These are phyloP conservation scores for Microchirus variegatus DNA, from an alignment of 2,797 vertebrate genomes.

Conservation along the genomic window DNA sequence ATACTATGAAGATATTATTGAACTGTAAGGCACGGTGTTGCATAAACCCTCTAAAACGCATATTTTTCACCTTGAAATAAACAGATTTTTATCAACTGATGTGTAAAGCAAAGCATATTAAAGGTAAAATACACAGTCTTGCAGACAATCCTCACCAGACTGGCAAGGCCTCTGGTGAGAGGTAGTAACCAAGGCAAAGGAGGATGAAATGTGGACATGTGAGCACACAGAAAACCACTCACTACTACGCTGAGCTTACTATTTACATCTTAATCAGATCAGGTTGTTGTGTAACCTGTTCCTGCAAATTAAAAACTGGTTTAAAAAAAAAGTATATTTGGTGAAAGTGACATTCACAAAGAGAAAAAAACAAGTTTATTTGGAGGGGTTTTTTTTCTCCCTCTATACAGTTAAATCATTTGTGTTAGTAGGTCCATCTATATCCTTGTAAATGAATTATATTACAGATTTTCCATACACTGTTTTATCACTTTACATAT, in stretches of 20 bases:
- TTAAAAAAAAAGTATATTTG: conserved; percentile 43
- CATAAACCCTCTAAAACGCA: too few relatives aligned
- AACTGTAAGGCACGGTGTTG: too few relatives aligned
- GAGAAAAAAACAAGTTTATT: conserved; percentile 23
- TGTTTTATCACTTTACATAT: conserved; percentile 26
- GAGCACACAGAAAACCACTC: conserved; percentile 18
- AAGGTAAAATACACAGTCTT: conserved; percentile 31
- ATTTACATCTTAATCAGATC: too few relatives aligned
- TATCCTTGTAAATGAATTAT: conserved; percentile 30
- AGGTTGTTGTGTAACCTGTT: conserved; percentile 7
- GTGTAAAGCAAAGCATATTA: conserved; percentile 13
- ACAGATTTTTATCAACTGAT: neutral
- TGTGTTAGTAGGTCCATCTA: conserved; percentile 27
- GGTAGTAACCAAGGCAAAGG: conserved; percentile 70
- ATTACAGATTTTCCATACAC: conserved; percentile 47
- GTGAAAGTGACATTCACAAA: conserved; percentile 49
- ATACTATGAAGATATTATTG: too few relatives aligned
- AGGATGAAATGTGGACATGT: conserved; percentile 36
- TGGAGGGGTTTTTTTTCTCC: conserved; percentile 22
- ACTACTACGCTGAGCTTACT: conserved; percentile 21
- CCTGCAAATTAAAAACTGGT: conserved; percentile 20
- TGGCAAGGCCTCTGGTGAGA: conserved; percentile 73
- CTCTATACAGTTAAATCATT: conserved; percentile 41
- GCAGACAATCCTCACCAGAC: conserved; percentile 47
- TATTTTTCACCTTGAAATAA: too few relatives aligned